Conservation (phyloP, 2,113 vertebrate species). For the Furnarius figulus region DNA sequence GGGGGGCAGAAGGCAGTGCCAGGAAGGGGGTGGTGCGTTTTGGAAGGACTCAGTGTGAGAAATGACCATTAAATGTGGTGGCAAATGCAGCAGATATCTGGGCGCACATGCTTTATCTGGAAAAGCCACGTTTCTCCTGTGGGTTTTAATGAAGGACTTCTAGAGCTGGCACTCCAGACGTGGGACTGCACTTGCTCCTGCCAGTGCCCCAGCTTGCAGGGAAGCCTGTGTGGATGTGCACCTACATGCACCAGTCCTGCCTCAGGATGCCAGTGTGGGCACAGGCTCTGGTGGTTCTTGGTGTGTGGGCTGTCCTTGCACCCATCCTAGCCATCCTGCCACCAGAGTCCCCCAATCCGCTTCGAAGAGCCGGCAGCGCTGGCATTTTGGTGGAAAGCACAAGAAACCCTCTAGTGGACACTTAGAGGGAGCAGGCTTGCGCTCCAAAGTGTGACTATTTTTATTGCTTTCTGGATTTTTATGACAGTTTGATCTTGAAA, state of each 20-base stretch:
- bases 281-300: neutral
- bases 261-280: neutral
- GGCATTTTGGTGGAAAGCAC: neutral
- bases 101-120: fast-evolving
- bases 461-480: neutral
- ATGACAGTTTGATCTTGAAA: neutral
- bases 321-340: neutral
- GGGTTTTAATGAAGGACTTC: neutral
- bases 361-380: neutral
- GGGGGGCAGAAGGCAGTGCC: neutral
- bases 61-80: neutral
- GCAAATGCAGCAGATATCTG: neutral
- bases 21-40: neutral
- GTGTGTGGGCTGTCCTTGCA: neutral
- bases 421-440: neutral
- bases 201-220: neutral
- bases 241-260: neutral
- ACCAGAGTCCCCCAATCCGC: neutral
- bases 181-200: neutral
- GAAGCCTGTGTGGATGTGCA: fast-evolving
- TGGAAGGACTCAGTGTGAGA: neutral
- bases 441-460: neutral
- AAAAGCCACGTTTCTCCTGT: neutral
- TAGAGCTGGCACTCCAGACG: neutral
- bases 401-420: conserved; percentile 70